Evolutionary conservation across 2,797 vertebrate genomes (phyloP), one percentile per base, ranked within the genome.

Genomic region (Diplodus puntazzo): DNA sequence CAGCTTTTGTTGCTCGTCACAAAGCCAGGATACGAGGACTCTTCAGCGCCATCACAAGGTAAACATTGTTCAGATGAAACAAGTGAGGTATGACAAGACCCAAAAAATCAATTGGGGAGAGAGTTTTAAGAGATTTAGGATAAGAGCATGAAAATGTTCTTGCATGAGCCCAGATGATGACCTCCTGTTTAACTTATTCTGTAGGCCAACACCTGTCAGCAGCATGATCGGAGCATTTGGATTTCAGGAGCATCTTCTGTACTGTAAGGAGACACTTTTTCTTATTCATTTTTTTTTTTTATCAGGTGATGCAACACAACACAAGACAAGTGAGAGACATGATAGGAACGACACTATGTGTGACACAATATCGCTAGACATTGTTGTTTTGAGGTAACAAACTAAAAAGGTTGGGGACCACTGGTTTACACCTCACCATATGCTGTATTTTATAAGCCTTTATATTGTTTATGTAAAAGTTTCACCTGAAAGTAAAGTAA

Each of bases 181-280:
- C 4, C 27, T 49, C 23, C 3, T 77, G 87, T 78, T 25, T 75
- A 69, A 53, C 4, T 80, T 45, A 39, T 25, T 79, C 23, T 89
- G 39, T 77, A 99, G 98, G 84, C 98, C 98, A 27, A 98, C 96
- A n/a, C 91, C 97, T 71, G 89, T 99, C 87, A 98, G 89, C 95
- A 96, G 89, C 87, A 93, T 99, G 93, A 96, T 99, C 34, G 95
- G 94, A 90, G 92, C 95, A 0, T 97, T 97, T 68, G 97, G 97
- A 87, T 97, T 99, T 90, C 98, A 98, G 80, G 98, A 99, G 67
- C 97, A 99, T 91, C 96, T 99, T 65, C 95, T 99, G 77, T 99
- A 99, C 88, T 97, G 98, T 99, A 94, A 98, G 98, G 93, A 93
- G 85, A 55, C 6, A 87, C 91, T 39, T 39, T 39, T 45, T 45